phyloP scores from a whole-genome alignment of 2,797 vertebrate species.

The Tokudaia muenninki region DNA sequence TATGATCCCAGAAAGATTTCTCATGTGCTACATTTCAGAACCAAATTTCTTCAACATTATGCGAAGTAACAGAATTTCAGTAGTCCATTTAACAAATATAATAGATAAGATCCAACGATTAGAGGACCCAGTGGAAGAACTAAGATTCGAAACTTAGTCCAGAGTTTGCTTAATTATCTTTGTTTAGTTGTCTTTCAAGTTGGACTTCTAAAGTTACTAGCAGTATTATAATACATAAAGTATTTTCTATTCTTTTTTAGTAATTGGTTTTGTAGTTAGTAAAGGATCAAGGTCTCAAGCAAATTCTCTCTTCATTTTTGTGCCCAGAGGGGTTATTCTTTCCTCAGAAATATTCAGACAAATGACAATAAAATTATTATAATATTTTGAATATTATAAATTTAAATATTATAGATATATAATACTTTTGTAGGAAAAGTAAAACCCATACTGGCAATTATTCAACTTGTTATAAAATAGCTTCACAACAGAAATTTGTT shows the following conservation, averaged over 20 bases:
- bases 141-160: background rate
- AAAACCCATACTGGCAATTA: background rate
- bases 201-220: conserved; percentile 27
- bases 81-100: background rate
- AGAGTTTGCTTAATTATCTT: background rate
- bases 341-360: conserved; percentile 22
- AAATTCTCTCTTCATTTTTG: conserved; percentile 32
- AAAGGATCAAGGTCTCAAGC: background rate
- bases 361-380: background rate
- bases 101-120: background rate
- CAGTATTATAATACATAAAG: background rate
- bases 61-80: background rate
- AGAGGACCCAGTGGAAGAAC: background rate
- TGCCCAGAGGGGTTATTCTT: background rate
- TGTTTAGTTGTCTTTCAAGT: background rate
- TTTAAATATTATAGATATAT: background rate
- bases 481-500: background rate
- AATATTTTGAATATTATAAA: background rate
- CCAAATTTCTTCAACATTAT: background rate
- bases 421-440: conserved; percentile 8
- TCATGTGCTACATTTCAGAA: conserved; percentile 17
- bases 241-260: conserved; percentile 6
- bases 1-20: conserved; percentile 34
- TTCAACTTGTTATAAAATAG: background rate
- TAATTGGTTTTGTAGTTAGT: background rate